A percentile compares a stretch with the other conserved stretches of the same genome.
Conservation (phyloP, 1,140 invertebrate species). For the Zaprionus lachaisei region DNA sequence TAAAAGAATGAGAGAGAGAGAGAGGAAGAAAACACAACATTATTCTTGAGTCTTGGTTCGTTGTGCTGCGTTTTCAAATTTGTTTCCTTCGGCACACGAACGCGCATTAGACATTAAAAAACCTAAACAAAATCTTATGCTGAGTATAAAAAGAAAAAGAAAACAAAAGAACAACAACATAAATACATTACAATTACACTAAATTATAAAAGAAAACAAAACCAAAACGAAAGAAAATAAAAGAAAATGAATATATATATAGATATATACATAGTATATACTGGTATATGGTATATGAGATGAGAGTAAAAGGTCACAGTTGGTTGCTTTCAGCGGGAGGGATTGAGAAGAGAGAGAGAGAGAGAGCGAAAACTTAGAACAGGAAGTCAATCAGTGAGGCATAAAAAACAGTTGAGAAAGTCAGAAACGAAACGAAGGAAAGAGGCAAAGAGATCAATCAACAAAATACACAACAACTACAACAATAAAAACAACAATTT, state of each 20-base stretch:
- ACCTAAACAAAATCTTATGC: conserved; percentile 80
- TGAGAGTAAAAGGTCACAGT: conserved; percentile 52
- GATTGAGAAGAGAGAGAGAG: neutral
- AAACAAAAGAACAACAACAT: conserved; percentile 58
- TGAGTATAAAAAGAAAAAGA: conserved; percentile 67
- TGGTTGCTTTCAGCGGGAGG: conserved; percentile 42
- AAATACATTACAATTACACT: conserved; percentile 67
- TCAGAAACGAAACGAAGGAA: conserved; percentile 46
- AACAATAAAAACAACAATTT: conserved; percentile 56
- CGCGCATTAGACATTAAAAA: conserved; percentile 49
- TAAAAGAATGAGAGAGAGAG: neutral
- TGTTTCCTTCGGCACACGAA: conserved; percentile 59
- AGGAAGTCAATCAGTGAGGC: conserved; percentile 15
- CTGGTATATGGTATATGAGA: conserved; percentile 19
- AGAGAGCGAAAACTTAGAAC: conserved; percentile 2
- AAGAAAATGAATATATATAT: conserved; percentile 71
- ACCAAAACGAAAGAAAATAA: conserved; percentile 49
- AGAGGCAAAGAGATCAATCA: conserved; percentile 71
- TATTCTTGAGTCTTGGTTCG: conserved; percentile 67
- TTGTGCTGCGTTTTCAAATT: conserved; percentile 61
- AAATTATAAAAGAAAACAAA: conserved; percentile 53
- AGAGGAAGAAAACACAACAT: conserved; percentile 17
- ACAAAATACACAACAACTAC: conserved; percentile 62
- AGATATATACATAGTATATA: conserved; percentile 36
- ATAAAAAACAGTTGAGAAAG: conserved; percentile 36